phyloP scores from a whole-genome alignment of 2,888 invertebrate species.

The Troilus luridus region DNA sequence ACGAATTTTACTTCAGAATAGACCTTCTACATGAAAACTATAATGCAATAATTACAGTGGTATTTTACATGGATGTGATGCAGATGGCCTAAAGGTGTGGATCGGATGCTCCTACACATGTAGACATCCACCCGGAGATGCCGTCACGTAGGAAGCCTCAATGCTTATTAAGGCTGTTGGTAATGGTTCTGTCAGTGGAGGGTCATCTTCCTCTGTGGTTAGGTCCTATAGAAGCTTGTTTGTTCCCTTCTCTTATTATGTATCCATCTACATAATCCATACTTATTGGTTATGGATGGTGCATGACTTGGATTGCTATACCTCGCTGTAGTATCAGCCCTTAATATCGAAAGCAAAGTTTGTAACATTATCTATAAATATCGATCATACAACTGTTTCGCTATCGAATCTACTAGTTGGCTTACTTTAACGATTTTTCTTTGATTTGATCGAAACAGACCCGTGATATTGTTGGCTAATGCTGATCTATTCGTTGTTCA shows the following conservation, averaged over 20 bases:
- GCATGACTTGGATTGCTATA: background rate
- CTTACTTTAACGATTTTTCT: no score
- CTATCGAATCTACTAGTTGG: no score
- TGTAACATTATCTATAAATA: background rate
- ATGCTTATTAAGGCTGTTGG: background rate
- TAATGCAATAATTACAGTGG: background rate
- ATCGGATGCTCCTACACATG: background rate
- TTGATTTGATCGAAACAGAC: no score
- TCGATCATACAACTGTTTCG: background rate
- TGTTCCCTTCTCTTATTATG: background rate
- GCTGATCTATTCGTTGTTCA: background rate
- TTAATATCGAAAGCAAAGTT: background rate
- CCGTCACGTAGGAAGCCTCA: background rate
- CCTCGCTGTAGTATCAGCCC: background rate
- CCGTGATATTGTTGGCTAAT: no score
- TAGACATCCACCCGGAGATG: background rate
- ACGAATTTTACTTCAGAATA: no score
- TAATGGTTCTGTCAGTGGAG: conserved; percentile 16
- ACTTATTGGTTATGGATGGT: background rate
- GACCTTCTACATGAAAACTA: background rate
- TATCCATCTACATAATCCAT: background rate
- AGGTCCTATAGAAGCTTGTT: background rate
- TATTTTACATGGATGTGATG: background rate
- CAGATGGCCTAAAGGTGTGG: background rate
- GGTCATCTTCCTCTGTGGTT: background rate